Evolutionary conservation across 2,888 invertebrate genomes (phyloP).

Genomic region (Sycophila texana): DNA sequence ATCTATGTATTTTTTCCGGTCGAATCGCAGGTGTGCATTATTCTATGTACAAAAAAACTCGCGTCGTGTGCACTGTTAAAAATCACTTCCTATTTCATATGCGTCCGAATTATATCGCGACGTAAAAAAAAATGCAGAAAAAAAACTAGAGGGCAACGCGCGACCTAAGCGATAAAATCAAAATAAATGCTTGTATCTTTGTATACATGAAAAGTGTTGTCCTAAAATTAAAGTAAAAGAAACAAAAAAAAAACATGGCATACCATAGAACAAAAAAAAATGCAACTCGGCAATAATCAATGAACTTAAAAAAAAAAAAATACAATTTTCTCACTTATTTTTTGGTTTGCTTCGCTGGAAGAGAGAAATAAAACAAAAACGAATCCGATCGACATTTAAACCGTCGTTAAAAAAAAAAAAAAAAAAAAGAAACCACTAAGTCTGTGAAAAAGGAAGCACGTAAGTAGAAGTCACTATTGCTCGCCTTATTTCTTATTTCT

Average conservation of each 20-base stretch:
- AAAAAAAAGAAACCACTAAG: slow-evolving; percentile 5
- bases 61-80: slow-evolving; percentile 12
- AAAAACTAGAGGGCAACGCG: slow-evolving; percentile 37
- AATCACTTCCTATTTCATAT: slow-evolving; percentile 25
- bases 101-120: slow-evolving; percentile 4
- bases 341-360: slow-evolving; percentile 30
- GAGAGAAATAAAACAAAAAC: slow-evolving; percentile 48
- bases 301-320: slow-evolving; percentile 50
- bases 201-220: neutral
- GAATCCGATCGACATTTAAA: slow-evolving; percentile 38
- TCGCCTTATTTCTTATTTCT: slow-evolving; percentile 9
- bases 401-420: slow-evolving; percentile 46
- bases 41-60: slow-evolving; percentile 39
- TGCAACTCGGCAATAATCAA: slow-evolving; percentile 41
- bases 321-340: slow-evolving; percentile 36
- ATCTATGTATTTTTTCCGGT: slow-evolving; percentile 14
- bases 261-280: slow-evolving; percentile 46
- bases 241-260: slow-evolving; percentile 23
- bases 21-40: slow-evolving; percentile 12
- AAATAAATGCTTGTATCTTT: slow-evolving; percentile 38
- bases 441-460: slow-evolving; percentile 52
- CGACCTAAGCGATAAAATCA: slow-evolving; percentile 27
- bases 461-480: slow-evolving; percentile 48
- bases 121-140: slow-evolving; percentile 43
- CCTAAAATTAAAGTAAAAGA: slow-evolving; percentile 14